Evolutionary conservation across 2,888 invertebrate genomes (phyloP), one percentile per base, ranked within the genome.

Genomic region (Calameuta filiformis): DNA sequence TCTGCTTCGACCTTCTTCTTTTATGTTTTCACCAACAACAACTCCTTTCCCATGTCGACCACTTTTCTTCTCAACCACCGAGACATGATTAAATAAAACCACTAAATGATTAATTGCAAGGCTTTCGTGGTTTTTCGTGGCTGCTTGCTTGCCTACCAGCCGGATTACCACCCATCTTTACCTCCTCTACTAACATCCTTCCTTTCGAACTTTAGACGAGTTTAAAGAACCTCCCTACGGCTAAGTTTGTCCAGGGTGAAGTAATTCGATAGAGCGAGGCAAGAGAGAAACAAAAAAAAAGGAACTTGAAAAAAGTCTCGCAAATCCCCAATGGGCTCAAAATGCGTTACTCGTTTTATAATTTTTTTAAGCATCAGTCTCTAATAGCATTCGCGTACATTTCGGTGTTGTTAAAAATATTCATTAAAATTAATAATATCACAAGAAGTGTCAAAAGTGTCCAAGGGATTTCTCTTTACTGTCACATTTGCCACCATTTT

Each of bases 41-140:
- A 77, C 68, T 77, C 69, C 79, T 77, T 74, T 30, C 69, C 73
- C 75, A 76, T 79, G 77, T 77, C 56, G 56, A 56, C 75, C 71
- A 69, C 56, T 77, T 76, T 76, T 68, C 82, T 69, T 81, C 40
- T 81, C 40, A 35, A n/a, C 23, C 77, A 81, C 80, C 83, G 80
- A 81, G 83, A 85, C 86, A 83, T 88, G 88, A 89, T 89, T 88
- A 87, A 89, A 88, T 89, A 87, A 88, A 88, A 88, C 86, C 84
- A 83, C 87, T 84, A 84, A 87, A 85, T 89, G 89, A 89, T 89
- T 88, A 89, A 89, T 89, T 86, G 87, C 83, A 80, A 80, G 79
- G 82, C 81, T 80, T 81, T 81, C 76, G 79, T 71, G 80, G 82
- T 81, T 81, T 81, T 83, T 69, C 37, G 30, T 77, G 31, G 71